These are phyloP conservation scores for Spodoptera littoralis DNA, from an alignment of 2,888 invertebrate species.

Conservation along the genomic window DNA sequence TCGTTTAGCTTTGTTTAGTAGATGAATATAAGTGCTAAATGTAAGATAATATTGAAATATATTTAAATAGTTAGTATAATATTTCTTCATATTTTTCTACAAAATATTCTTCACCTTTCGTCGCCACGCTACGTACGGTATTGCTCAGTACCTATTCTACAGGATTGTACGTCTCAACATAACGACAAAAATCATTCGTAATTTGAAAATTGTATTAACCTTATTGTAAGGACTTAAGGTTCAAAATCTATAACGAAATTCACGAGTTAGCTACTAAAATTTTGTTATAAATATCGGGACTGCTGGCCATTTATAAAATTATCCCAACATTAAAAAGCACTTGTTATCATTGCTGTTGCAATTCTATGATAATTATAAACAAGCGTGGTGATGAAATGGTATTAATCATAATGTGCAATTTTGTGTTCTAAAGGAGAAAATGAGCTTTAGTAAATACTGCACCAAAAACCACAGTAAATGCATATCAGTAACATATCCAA, in stretches of 20 bases:
- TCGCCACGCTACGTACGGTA: constrained; percentile 18
- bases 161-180: no score
- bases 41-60: constrained; percentile 67
- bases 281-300: no score
- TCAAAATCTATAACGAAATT: no score
- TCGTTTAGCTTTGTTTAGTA: constrained; percentile 62
- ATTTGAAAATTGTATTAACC: no score
- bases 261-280: no score
- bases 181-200: no score
- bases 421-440: constrained; percentile 51
- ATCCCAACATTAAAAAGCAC: no score
- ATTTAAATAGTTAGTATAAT: constrained; percentile 76
- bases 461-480: constrained; percentile 33
- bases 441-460: constrained; percentile 29
- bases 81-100: constrained; percentile 84
- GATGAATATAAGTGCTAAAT: constrained; percentile 63
- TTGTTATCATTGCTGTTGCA: background rate
- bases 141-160: background rate
- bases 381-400: constrained; percentile 31
- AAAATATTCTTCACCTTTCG: constrained; percentile 63
- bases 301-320: no score
- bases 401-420: constrained; percentile 72
- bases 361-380: background rate
- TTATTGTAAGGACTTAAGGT: no score
- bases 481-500: constrained; percentile 59